These are phyloP conservation scores for Psammodynastes pulverulentus DNA, from an alignment of 2,113 vertebrate species.

Conservation along the genomic window DNA sequence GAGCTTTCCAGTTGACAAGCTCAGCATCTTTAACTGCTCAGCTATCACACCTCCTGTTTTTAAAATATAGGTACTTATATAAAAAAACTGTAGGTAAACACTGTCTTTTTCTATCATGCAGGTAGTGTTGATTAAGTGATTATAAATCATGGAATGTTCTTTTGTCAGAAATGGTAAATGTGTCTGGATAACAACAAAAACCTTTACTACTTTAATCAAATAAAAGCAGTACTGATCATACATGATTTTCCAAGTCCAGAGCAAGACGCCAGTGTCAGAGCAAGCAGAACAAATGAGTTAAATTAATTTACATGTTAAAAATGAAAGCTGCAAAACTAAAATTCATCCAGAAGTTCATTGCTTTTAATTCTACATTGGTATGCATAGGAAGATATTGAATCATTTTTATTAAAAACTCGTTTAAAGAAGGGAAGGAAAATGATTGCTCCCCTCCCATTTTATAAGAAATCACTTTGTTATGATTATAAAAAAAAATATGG, in stretches of 20 bases:
- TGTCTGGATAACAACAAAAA: not conserved
- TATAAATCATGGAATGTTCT: not conserved
- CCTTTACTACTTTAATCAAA: not conserved
- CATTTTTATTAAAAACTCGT: not conserved
- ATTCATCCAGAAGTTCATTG: not conserved
- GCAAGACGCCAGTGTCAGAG: not conserved
- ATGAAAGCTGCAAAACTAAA: not conserved
- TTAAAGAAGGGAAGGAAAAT: not conserved
- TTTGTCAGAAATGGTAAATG: not conserved
- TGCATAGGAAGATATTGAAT: not conserved
- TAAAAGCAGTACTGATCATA: not conserved
- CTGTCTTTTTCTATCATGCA: no score
- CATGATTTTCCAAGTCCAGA: not conserved
- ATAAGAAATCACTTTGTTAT: not conserved
- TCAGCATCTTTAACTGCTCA: not conserved
- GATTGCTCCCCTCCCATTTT: not conserved
- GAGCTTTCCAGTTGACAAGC: no score
- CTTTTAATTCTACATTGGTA: not conserved
- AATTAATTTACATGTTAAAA: not conserved
- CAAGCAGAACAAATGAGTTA: not conserved
- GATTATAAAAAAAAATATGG: not conserved
- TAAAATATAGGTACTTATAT: not conserved
- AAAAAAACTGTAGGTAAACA: not conserved
- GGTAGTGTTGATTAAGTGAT: not conserved
- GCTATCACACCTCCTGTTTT: not conserved